Base-by-base conservation (phyloP, 2,113 vertebrate species). In the Diphyllodes magnificus region DNA sequence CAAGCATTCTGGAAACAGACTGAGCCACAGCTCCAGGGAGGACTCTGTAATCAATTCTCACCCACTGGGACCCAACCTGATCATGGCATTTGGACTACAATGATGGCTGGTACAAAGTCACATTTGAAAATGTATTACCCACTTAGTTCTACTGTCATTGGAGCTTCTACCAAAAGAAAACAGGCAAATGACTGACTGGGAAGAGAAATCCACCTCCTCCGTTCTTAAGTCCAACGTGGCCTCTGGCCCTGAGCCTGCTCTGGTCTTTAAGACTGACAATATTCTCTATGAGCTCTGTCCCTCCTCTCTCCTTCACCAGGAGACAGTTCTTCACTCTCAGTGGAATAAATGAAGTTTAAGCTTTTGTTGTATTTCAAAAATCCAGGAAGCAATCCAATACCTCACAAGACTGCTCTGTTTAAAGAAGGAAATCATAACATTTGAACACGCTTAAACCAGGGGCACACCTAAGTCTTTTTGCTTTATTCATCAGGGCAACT, bases 11-110 rank as follows among this genome's bases (percentile, higher is more conserved):
- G 51, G 51, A 40, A 85, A 39, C 9, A 59, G 35, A 25, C 30
- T 51, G 42, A 47, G 25, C 33, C 71, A 17, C 35, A n/a, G 72
- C 44, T 68, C n/a, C 44, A 57, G 64, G 40, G 37, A 88, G 60
- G 60, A 83, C 37, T 17, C 50, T 83, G 27, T 4, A 10, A 75
- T 21, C 63, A 25, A 15, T 39, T 44, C 59, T 21, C 73, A 64
- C 6, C 44, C 83, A n/a, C 49, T 18, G 49, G 30, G 70, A 79
- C 18, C 39, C 71, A 82, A 11, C 22, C 23, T 4, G 47, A 28
- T 8, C 1, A 0, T 1, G 3, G 35, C n/a, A 30, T 22, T 14
- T 66, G 39, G 22, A 22, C 47, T 35, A 1, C 6, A n/a, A 2
- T 1, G 15, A 51, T 21, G 50, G n/a, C 28, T 35, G 60, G 4